These are phyloP conservation scores for Tortrix viridana DNA, from an alignment of 2,888 invertebrate species.

Conservation along the genomic window DNA sequence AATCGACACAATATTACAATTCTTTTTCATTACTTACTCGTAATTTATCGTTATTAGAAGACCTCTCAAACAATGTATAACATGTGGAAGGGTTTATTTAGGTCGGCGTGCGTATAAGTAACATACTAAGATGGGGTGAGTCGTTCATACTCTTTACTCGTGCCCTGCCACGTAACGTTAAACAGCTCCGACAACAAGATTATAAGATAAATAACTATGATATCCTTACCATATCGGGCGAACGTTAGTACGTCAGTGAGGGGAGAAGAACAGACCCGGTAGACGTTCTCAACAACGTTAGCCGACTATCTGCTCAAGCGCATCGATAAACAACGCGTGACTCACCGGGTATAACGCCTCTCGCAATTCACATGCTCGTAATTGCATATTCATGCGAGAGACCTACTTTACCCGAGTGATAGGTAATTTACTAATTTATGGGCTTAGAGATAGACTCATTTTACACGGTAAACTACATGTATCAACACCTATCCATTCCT, in stretches of 20 bases:
- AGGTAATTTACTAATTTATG: slow-evolving; percentile 46
- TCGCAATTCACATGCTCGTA: slow-evolving; percentile 63
- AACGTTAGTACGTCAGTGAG: slow-evolving; percentile 27
- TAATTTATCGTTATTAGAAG: not conserved
- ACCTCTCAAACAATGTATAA: too few species aligned
- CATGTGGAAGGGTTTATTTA: not conserved
- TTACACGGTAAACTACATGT: slow-evolving; percentile 32
- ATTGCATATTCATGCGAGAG: slow-evolving; percentile 58
- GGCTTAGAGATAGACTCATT: slow-evolving; percentile 24
- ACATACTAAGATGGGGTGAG: not conserved
- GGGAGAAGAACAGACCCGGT: slow-evolving; percentile 25
- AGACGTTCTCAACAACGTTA: slow-evolving; percentile 22
- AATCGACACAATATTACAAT: not conserved
- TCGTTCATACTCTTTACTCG: not conserved
- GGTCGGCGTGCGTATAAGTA: not conserved
- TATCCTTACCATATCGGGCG: slow-evolving; percentile 19
- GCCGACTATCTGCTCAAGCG: slow-evolving; percentile 48
- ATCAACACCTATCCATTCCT: too few species aligned
- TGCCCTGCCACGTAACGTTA: not conserved
- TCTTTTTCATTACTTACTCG: too few species aligned
- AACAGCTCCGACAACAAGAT: slow-evolving; percentile 9
- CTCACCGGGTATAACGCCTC: slow-evolving; percentile 61
- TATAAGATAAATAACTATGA: slow-evolving; percentile 21
- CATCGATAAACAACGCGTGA: slow-evolving; percentile 60
- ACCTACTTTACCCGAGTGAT: slow-evolving; percentile 59